These are phyloP conservation scores for Sebastolobus alascanus DNA, from an alignment of 2,797 vertebrate species.

Conservation along the genomic window DNA sequence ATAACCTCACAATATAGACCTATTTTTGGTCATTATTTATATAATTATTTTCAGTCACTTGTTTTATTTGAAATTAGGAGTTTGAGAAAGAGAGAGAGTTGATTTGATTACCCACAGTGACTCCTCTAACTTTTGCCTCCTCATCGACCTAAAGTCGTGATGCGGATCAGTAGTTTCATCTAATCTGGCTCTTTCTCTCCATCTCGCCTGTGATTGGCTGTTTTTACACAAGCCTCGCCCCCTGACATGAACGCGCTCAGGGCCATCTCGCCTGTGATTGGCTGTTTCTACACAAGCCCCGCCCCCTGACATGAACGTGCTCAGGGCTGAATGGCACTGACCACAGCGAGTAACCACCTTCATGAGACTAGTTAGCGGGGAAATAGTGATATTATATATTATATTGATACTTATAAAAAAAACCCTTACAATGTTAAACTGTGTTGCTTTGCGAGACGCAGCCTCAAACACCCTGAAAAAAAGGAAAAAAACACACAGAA, in stretches of 20 bases:
- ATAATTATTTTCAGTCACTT: neutral
- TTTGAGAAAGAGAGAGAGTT: neutral
- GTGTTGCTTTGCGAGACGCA: neutral
- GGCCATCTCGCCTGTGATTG: conserved; percentile 27
- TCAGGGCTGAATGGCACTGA: neutral
- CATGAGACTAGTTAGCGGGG: neutral
- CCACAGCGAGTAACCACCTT: neutral
- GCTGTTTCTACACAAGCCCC: conserved; percentile 26
- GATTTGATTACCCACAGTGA: conserved; percentile 7
- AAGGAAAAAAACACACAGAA: neutral
- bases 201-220: conserved; percentile 41
- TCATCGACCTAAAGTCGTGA: conserved; percentile 31
- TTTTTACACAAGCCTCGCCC: conserved; percentile 31
- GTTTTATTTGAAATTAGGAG: too few species aligned
- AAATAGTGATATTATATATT: neutral
- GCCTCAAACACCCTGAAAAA: conserved; percentile 21
- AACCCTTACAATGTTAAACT: neutral
- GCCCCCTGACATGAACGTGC: conserved; percentile 28
- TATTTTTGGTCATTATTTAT: neutral
- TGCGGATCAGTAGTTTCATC: conserved; percentile 31
- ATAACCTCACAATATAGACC: too few species aligned
- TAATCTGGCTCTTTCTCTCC: neutral
- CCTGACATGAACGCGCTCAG: neutral
- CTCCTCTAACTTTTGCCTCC: conserved; percentile 1
- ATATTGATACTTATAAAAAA: neutral